Evolutionary conservation across 2,888 invertebrate genomes (phyloP), one percentile per base, ranked within the genome.

Genomic region (Archaeoteleia sp.): DNA sequence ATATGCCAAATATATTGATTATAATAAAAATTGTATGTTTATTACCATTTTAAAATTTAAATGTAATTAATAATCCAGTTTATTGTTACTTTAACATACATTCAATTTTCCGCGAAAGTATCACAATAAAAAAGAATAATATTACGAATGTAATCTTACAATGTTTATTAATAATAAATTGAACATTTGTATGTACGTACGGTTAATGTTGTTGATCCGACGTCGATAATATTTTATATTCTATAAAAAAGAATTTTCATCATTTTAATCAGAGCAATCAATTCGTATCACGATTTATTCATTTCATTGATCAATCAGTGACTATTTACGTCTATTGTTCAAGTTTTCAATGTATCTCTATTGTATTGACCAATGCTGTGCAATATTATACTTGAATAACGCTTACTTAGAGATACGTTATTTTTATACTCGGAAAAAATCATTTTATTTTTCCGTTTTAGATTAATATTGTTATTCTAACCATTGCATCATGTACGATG

Each of bases 241-340:
- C 35, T 20, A 43, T 34, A 46, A 54, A 57, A 51, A 57, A 68
- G 58, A 57, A 65, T 69, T 60, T 65, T 65, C 55, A 45, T 45
- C 15, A 35, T 63, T 69, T 61, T 51, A 63, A 69, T 69, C 63
- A 55, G 55, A 58, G 46, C 60, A 54, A 69, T 65, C 68, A 61
- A 65, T 58, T 63, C 51, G 37, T 46, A 65, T 69, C 60, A 51
- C 63, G 63, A 68, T 68, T 68, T 63, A 55, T 65, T 55, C 60
- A 68, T 68, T 68, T 68, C 68, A 68, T 63, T 68, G 68, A 60
- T 68, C 60, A 65, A 68, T 68, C 63, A 65, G 63, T 12, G 60
- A 69, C 68, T 65, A 65, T 63, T 65, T 60, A 60, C 60, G 60
- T 63, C 60, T 57, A 69, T 65, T 69, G 68, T 69, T 68, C 63